Evolutionary conservation across 2,113 vertebrate species (phyloP).

Genomic region (Thalassarche chlororhynchos): DNA sequence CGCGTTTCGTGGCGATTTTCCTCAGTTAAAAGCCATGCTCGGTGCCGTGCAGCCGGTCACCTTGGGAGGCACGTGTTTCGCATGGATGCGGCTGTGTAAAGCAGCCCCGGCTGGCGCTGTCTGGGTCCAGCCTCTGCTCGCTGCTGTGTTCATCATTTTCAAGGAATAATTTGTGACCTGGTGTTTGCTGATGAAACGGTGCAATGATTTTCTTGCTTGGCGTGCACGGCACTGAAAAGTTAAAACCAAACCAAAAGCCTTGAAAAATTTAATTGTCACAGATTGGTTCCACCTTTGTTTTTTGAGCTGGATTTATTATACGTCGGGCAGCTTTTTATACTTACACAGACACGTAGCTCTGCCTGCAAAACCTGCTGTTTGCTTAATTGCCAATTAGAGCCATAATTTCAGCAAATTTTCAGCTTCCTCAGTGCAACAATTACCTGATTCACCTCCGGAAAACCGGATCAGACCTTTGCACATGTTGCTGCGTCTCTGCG

Average conservation of each 20-base stretch:
- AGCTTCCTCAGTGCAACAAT: background rate
- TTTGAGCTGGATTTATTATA: background rate
- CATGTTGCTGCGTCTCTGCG: background rate
- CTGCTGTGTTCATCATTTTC: background rate
- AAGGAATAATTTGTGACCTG: background rate
- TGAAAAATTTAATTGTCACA: background rate
- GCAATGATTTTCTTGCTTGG: background rate
- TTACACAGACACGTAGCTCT: background rate
- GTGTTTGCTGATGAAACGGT: background rate
- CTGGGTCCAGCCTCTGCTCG: background rate
- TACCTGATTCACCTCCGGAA: background rate
- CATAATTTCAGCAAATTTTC: constrained; percentile 2
- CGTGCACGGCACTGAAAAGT: background rate
- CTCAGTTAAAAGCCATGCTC: background rate
- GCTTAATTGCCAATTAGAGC: constrained; percentile 31
- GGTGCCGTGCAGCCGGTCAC: background rate
- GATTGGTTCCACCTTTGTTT: background rate
- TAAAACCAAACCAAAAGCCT: background rate
- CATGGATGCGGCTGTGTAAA: background rate
- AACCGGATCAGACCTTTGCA: background rate
- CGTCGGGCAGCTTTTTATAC: background rate
- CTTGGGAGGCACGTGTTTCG: background rate
- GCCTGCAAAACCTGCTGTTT: background rate
- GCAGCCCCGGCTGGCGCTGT: background rate
- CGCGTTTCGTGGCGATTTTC: background rate